Evolutionary conservation across 2,888 invertebrate genomes (phyloP), one percentile per base, ranked within the genome.

Genomic region (Lepidochrysops patricia): DNA sequence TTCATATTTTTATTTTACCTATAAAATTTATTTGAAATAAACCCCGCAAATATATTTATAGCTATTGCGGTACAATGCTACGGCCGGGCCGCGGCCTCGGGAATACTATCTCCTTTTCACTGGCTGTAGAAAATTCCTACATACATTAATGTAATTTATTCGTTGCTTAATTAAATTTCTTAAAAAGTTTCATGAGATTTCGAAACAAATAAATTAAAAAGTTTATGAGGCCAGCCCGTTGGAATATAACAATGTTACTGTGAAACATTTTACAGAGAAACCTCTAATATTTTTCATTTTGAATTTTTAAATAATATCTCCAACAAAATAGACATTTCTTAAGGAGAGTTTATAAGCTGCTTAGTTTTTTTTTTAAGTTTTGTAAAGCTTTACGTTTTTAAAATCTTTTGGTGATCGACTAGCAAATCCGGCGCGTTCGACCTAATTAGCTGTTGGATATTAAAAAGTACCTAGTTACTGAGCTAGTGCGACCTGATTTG

Each of bases 221-320:
- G 9, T 43, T 43, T 43, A 43, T 43, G 43, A 43, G 43, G 43
- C 43, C 23, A 43, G 43, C 43, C 43, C 43, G 43, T 43, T 43
- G 13, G 43, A 43, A 43, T 43, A 43, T 19, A 43, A 43, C 43
- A 43, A 43, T 43, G 43, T 43, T 2, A 43, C 43, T 43, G 23
- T 43, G 19, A 43, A 43, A 19, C 43, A 43, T 43, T 43, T 9
- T n/a, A n/a, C n/a, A n/a, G n/a, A n/a, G n/a, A n/a, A n/a, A n/a
- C n/a, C n/a, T n/a, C n/a, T n/a, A n/a, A n/a, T n/a, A n/a, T n/a
- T n/a, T n/a, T n/a, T n/a, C n/a, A n/a, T n/a, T n/a, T n/a, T n/a
- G n/a, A n/a, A n/a, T n/a, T n/a, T n/a, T n/a, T n/a, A n/a, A n/a
- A n/a, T n/a, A 2, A 9, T 4, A 4, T 9, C 19, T 12, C 23